Evolutionary conservation across 1,140 invertebrate species (phyloP), one percentile per base, ranked within the genome.

Genomic region (Lamellibrachia luymesi): DNA sequence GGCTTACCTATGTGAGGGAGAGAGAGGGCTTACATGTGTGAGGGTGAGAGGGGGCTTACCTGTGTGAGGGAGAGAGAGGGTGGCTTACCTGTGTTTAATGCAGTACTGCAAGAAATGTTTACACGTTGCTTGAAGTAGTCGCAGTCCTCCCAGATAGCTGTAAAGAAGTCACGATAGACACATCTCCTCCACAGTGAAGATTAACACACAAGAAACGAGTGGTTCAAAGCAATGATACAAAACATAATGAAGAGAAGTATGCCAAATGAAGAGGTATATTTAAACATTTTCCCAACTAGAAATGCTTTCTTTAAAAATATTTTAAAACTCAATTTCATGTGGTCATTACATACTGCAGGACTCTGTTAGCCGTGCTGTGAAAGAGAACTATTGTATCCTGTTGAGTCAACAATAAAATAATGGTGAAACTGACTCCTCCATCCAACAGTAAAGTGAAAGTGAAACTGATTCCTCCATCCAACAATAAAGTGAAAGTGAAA

Each of bases 61-160:
- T 38, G 38, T 38, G 38, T 38, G 38, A 38, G 38, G 38, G 38
- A 38, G 38, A 38, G 38, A 38, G 38, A 38, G 38, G 38, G 38
- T 38, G 50, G 25, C 94, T 93, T 93, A 95, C 95, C 95, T 95
- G 93, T 93, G 94, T 90, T 94, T 89, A 17, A 94, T 94, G 94
- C 95, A 95, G 93, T 94, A 95, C 92, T 95, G 93, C 92, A 95
- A 95, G 93, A 96, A 96, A 90, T 94, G 94, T 92, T 95, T 95
- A 94, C 95, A 96, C 6, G 95, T 95, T n/a, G 95, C 95, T 92
- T 96, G 95, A 4, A 96, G 94, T 50, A 96, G 93, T 51, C 95
- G 92, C 8, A 96, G 93, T 4, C 95, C 95, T 91, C 95, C 95
- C 25, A 95, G 91, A 92, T 95, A 95, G n/a, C 93, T 93, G 91